Conservation (phyloP, 2,888 invertebrate species). For the Tinea semifulvella region DNA sequence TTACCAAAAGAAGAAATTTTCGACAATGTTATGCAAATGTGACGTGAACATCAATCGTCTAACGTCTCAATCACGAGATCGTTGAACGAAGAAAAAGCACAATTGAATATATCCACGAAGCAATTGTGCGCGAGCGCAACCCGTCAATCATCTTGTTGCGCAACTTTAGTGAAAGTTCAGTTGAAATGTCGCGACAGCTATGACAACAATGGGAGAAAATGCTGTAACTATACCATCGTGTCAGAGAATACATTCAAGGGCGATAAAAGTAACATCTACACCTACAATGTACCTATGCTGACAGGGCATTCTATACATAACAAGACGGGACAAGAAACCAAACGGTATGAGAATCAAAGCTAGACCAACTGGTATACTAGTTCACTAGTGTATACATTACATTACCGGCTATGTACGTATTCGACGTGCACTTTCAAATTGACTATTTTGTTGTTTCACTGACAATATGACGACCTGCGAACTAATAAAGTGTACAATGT, state of each 20-base stretch:
- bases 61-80: slow-evolving; percentile 50
- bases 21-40: slow-evolving; percentile 25
- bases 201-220: slow-evolving; percentile 6
- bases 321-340: no score
- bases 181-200: slow-evolving; percentile 8
- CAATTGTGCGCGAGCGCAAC: slow-evolving; percentile 41
- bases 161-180: slow-evolving; percentile 18
- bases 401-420: no score
- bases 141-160: slow-evolving; percentile 52
- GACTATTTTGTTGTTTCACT: no score
- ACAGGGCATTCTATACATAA: no score
- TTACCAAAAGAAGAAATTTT: not conserved
- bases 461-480: no score
- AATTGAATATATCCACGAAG: slow-evolving; percentile 43
- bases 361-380: no score
- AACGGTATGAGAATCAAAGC: no score
- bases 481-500: no score
- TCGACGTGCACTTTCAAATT: no score
- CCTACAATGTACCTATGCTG: no score
- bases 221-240: not conserved
- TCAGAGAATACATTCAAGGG: slow-evolving; percentile 3
- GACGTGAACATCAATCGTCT: slow-evolving; percentile 38
- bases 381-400: no score
- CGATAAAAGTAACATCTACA: no score
- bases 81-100: slow-evolving; percentile 44